Evolutionary conservation across 2,888 invertebrate genomes (phyloP).

Genomic region (Drosophila mettleri): DNA sequence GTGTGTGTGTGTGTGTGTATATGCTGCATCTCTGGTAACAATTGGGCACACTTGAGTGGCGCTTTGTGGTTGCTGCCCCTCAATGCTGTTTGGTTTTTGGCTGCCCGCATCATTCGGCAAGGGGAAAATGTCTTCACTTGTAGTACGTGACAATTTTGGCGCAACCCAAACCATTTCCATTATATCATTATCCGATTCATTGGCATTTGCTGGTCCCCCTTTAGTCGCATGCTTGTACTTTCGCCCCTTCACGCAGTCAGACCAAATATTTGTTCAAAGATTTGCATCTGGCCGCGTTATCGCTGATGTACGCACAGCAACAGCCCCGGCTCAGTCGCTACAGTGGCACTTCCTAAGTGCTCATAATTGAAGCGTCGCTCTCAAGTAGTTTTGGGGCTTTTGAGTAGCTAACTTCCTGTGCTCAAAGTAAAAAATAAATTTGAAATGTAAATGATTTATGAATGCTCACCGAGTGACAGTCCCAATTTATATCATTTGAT

Average conservation of each 20-base stretch:
- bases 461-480: too few relatives aligned
- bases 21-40: slow-evolving; percentile 20
- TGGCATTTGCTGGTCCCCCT: slow-evolving; percentile 29
- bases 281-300: slow-evolving; percentile 74
- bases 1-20: neutral
- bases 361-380: slow-evolving; percentile 13
- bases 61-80: slow-evolving; percentile 50
- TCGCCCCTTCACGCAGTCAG: slow-evolving; percentile 59
- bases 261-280: slow-evolving; percentile 79
- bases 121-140: slow-evolving; percentile 26
- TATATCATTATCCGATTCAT: slow-evolving; percentile 30
- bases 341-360: slow-evolving; percentile 31
- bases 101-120: slow-evolving; percentile 42
- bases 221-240: neutral
- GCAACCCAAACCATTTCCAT: slow-evolving; percentile 45
- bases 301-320: slow-evolving; percentile 33
- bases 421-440: neutral
- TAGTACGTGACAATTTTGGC: slow-evolving; percentile 78
- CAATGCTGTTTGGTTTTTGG: slow-evolving; percentile 24
- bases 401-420: slow-evolving; percentile 5
- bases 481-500: neutral
- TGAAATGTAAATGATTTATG: neutral
- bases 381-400: neutral
- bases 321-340: slow-evolving; percentile 14
- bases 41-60: slow-evolving; percentile 49